Evolutionary conservation across 2,797 vertebrate genomes (phyloP).

Genomic region (Eptatretus atami): DNA sequence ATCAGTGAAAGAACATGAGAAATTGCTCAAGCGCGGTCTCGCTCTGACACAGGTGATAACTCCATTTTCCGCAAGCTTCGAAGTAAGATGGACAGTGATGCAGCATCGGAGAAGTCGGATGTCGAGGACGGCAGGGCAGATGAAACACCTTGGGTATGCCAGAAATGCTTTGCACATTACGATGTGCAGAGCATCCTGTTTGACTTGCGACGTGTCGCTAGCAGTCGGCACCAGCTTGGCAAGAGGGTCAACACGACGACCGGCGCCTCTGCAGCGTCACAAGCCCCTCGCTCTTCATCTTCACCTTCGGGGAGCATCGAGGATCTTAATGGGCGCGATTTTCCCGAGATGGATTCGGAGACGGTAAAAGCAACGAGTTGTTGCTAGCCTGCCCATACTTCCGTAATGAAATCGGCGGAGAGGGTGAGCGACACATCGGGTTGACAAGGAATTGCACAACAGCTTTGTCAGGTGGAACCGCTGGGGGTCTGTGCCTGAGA

Average conservation of each 20-base stretch:
- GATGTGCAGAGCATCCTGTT: slow-evolving; percentile 80
- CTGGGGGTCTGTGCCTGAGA: slow-evolving; percentile 24
- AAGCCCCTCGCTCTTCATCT: slow-evolving; percentile 60
- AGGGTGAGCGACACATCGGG: slow-evolving; percentile 40
- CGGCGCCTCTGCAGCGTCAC: slow-evolving; percentile 62
- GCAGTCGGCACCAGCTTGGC: slow-evolving; percentile 44
- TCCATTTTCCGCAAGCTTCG: slow-evolving; percentile 84
- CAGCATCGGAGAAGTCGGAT: slow-evolving; percentile 37
- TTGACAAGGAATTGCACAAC: slow-evolving; percentile 41
- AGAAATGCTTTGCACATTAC: slow-evolving; percentile 66
- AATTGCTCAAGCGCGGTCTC: slow-evolving; percentile 62
- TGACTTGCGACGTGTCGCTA: slow-evolving; percentile 50
- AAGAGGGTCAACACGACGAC: slow-evolving; percentile 72
- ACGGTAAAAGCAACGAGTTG: slow-evolving; percentile 67
- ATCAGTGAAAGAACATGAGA: slow-evolving; percentile 55
- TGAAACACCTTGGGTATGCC: slow-evolving; percentile 49
- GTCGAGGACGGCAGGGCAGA: slow-evolving; percentile 47
- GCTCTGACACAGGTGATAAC: slow-evolving; percentile 74
- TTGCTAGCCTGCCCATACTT: slow-evolving; percentile 77
- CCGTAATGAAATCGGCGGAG: slow-evolving; percentile 64
- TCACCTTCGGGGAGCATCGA: slow-evolving; percentile 78
- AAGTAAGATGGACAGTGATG: slow-evolving; percentile 40
- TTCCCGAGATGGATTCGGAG: slow-evolving; percentile 42
- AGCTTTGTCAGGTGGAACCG: slow-evolving; percentile 23
- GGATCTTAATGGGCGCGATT: slow-evolving; percentile 55